Evolutionary conservation across 2,797 vertebrate species (phyloP), one percentile per base, ranked within the genome.

Genomic region (Fistularia commersonii): DNA sequence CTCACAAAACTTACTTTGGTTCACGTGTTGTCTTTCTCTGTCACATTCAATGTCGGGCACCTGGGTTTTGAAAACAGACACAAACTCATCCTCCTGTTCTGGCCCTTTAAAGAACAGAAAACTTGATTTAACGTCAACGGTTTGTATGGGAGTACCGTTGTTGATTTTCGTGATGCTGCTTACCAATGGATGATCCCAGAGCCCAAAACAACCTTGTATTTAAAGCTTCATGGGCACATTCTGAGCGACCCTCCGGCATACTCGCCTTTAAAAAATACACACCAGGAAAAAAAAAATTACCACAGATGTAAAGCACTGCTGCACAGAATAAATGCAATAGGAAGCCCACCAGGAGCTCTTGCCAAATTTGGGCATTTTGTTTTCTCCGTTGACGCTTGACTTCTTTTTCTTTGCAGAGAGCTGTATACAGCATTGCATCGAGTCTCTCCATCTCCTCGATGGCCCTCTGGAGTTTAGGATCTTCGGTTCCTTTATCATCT

Each of bases 131-230:
- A 13, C 23, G 15, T 6, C 33, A 32, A 32, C 11, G 8, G 6
- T 10, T 12, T 7, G 32, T 7, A 31, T 12, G 3, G 6, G 36
- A 11, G 11, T 8, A 31, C 1, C 5, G 37, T 5, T 48, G 11
- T 10, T 41, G n/a, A 12, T 6, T 1, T 3, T 33, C 40, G 46
- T 15, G 37, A 11, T 48, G 36, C 11, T 41, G 6, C 71, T 69
- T 65, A 90, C 88, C 76, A 41, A n/a, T 38, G 32, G 47, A 36
- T 37, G 85, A 74, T 36, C 88, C 86, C 72, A 94, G 83, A 74
- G 88, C 72, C 61, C 93, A 81, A 84, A 94, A 97, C 40, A 62
- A 70, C 41, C 79, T 90, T 47, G 93, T 94, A 77, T 95, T 98
- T 76, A 91, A 85, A 59, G 77, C 74, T 76, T 95, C 94, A 7